Percentiles rank a stretch among this genome's conserved stretches.
Evolutionary conservation across 1,140 invertebrate genomes (phyloP).

Genomic region (Bombus confusus): DNA sequence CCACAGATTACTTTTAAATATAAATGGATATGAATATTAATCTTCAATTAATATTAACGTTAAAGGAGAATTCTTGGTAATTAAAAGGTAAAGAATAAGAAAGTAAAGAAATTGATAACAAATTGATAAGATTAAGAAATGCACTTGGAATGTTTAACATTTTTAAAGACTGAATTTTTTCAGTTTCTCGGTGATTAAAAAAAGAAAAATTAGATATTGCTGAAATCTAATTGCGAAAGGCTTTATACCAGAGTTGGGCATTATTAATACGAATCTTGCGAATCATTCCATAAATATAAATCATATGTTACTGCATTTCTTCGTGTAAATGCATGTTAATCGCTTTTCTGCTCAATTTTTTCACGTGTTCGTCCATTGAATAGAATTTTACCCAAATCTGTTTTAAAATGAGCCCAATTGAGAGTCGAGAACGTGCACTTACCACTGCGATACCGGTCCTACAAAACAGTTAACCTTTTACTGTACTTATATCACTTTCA

Average conservation of each 20-base stretch:
- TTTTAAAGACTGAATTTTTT: not conserved
- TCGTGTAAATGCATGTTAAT: not conserved
- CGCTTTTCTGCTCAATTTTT: not conserved
- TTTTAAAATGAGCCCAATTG: constrained; percentile 19
- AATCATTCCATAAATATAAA: not conserved
- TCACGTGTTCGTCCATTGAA: not conserved
- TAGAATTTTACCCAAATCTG: constrained; percentile 3
- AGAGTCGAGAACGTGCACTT: constrained; percentile 41
- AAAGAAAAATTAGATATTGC: not conserved
- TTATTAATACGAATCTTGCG: not conserved
- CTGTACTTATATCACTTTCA: constrained; percentile 68
- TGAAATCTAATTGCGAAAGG: not conserved
- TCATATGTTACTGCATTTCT: not conserved
- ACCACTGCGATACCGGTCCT: constrained; percentile 51
- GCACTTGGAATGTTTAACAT: not conserved
- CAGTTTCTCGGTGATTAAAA: not conserved
- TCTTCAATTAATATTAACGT: not conserved
- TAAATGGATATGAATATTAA: not conserved
- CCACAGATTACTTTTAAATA: not conserved
- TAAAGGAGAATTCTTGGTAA: not conserved
- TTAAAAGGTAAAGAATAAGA: not conserved
- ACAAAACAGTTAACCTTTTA: constrained; percentile 53
- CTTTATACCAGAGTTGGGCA: constrained; percentile 17
- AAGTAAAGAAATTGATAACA: constrained; percentile 9
- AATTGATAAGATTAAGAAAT: constrained; percentile 4